Conservation (phyloP, 2,888 invertebrate species). For the Desoria tigrina region DNA sequence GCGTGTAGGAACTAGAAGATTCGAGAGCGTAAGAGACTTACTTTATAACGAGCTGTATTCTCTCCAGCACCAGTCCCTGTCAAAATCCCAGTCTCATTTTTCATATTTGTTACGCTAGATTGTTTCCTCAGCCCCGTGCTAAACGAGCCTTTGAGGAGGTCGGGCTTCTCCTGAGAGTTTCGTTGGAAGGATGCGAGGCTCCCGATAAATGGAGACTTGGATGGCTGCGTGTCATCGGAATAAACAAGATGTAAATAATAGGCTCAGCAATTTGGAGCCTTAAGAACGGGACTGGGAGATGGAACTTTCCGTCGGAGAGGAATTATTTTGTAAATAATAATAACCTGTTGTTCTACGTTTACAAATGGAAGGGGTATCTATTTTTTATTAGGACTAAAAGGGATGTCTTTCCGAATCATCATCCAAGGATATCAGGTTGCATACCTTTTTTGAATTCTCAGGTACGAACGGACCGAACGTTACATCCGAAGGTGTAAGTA, state of each 20-base stretch:
- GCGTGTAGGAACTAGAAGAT: too few species aligned
- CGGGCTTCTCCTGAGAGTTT: constrained; percentile 68
- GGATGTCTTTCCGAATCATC: too few species aligned
- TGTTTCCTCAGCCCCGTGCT: constrained; percentile 65
- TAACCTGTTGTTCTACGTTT: too few species aligned
- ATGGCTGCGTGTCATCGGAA: constrained; percentile 25
- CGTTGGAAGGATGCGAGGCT: constrained; percentile 36
- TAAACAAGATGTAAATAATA: constrained; percentile 1
- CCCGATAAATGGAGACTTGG: constrained; percentile 44
- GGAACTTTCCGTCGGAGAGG: too few species aligned
- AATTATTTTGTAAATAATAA: too few species aligned
- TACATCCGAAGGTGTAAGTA: constrained; percentile 32
- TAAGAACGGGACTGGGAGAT: too few species aligned
- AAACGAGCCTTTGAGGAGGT: constrained; percentile 72
- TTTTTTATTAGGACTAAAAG: too few species aligned
- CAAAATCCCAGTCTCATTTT: constrained; percentile 58
- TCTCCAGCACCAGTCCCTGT: constrained; percentile 60
- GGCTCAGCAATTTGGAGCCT: background rate
- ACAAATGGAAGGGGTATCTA: too few species aligned
- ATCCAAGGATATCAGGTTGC: too few species aligned
- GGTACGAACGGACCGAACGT: constrained; percentile 13
- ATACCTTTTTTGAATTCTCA: constrained; percentile 13
- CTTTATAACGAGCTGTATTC: constrained; percentile 80
- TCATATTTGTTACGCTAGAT: constrained; percentile 56
- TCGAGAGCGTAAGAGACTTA: constrained; percentile 57